These are phyloP conservation scores for Malaclemys terrapin DNA, from an alignment of 2,113 vertebrate species.

Conservation along the genomic window DNA sequence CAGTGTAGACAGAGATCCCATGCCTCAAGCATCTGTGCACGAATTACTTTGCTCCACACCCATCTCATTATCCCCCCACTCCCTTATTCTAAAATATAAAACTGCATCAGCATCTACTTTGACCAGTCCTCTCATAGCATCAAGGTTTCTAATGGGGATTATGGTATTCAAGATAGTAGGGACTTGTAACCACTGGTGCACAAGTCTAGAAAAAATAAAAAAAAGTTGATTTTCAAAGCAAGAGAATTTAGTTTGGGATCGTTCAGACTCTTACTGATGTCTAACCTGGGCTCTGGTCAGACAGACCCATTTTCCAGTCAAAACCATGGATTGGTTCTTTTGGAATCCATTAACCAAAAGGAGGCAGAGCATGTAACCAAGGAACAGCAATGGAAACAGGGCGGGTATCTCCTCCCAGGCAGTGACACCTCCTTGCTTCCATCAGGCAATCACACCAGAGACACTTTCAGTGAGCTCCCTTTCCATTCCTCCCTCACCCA, in stretches of 20 bases:
- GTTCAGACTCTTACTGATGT: background rate
- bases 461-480: background rate
- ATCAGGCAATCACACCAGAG: background rate
- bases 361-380: slow-evolving; percentile 39
- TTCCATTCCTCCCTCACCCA: background rate
- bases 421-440: background rate
- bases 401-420: slow-evolving; percentile 36
- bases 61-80: background rate
- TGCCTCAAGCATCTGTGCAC: background rate
- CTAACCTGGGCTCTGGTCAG: background rate
- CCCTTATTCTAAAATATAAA: background rate
- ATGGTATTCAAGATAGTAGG: slow-evolving; percentile 8
- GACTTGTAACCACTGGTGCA: slow-evolving; percentile 44
- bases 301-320: background rate
- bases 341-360: slow-evolving; percentile 35
- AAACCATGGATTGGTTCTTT: background rate
- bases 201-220: background rate
- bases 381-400: background rate
- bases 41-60: background rate
- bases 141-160: slow-evolving; percentile 36
- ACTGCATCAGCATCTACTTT: background rate
- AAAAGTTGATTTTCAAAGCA: slow-evolving; percentile 60
- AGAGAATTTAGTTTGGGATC: background rate
- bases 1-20: background rate
- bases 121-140: background rate